These are phyloP conservation scores for Fratercula arctica DNA, from an alignment of 2,797 vertebrate species.

Conservation along the genomic window DNA sequence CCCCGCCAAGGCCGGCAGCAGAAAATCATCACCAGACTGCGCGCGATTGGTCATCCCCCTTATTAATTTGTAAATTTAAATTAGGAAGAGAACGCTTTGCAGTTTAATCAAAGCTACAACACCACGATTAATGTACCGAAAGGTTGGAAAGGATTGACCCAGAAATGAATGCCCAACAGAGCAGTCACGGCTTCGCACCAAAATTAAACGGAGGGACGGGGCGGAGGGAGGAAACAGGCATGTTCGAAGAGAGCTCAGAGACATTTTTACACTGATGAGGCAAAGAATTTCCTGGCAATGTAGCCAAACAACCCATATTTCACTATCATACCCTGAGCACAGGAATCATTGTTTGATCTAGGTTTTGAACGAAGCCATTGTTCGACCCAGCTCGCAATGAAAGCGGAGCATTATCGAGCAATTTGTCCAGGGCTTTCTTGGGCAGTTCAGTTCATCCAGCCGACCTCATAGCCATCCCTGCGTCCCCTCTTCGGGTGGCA, in stretches of 20 bases:
- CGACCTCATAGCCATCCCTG: too few relatives aligned
- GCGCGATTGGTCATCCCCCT: neutral
- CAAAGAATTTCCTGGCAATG: neutral
- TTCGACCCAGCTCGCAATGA: neutral
- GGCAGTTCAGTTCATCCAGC: neutral
- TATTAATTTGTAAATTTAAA: neutral
- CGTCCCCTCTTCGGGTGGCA: accelerated
- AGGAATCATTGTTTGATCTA: neutral
- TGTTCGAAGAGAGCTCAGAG: neutral
- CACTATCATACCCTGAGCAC: neutral
- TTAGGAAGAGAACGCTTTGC: neutral
- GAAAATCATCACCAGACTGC: neutral
- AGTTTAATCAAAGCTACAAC: neutral
- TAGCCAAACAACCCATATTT: neutral
- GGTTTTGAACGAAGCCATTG: neutral
- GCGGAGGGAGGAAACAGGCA: neutral
- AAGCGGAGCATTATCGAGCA: neutral
- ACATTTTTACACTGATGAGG: neutral
- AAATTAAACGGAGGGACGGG: neutral
- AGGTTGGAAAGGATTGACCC: constrained; percentile 22
- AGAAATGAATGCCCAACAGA: constrained; percentile 8
- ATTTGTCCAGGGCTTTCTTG: neutral
- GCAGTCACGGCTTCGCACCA: neutral
- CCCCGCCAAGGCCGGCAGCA: neutral
- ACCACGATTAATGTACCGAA: neutral